Evolutionary conservation across 2,113 vertebrate species (phyloP).

Genomic region (Solea senegalensis): DNA sequence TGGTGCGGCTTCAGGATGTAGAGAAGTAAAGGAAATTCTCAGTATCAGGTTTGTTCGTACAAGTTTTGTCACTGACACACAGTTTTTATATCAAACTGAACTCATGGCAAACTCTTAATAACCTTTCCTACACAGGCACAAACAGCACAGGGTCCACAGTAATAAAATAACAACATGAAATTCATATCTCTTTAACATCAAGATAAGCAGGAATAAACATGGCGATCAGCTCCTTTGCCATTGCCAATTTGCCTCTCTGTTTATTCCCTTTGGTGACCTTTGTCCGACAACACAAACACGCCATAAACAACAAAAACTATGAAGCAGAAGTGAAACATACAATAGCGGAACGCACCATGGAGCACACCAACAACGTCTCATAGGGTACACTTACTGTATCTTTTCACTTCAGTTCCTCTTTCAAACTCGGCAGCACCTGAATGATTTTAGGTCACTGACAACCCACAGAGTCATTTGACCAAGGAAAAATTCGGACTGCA

Average conservation of each 20-base stretch:
- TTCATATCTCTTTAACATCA: background rate
- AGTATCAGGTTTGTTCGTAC: slow-evolving; percentile 48
- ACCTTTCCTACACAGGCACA: slow-evolving; percentile 13
- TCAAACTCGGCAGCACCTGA: background rate
- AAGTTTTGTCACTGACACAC: slow-evolving; percentile 41
- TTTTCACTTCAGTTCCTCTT: background rate
- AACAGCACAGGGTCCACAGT: background rate
- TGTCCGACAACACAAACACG: no score
- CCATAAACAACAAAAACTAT: no score
- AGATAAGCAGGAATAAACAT: no score
- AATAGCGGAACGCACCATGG: no score
- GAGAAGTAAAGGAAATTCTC: slow-evolving; percentile 50
- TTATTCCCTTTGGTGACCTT: no score
- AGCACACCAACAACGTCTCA: no score
- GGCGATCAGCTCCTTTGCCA: no score
- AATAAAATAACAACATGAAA: slow-evolving; percentile 9
- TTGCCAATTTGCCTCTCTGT: no score
- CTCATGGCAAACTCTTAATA: slow-evolving; percentile 12
- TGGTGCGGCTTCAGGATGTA: slow-evolving; percentile 47
- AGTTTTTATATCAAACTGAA: slow-evolving; percentile 28
- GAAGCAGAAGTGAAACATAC: no score
- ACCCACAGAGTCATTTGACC: no score
- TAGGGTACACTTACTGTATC: background rate
- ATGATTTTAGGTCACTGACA: no score
- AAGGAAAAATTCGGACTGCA: no score